Conservation (phyloP, 2,888 invertebrate species). For the Deilephila porcellus region DNA sequence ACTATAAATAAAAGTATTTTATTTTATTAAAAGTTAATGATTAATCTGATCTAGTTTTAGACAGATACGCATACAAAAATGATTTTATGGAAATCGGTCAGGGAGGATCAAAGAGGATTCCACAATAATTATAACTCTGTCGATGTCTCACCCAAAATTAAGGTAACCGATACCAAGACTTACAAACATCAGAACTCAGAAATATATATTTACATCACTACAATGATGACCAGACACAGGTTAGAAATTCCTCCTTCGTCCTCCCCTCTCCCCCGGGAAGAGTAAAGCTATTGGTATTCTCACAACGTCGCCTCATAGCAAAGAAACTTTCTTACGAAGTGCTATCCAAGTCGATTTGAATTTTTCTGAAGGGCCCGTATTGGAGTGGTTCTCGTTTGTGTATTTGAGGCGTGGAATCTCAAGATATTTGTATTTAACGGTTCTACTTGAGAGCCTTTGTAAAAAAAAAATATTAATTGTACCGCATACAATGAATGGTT, state of each 20-base stretch:
- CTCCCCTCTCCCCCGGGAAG: not conserved
- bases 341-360: conserved; percentile 9
- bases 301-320: not conserved
- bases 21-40: too few species aligned
- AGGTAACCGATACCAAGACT: too few species aligned
- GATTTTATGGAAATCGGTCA: too few species aligned
- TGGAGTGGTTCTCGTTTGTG: conserved; percentile 47
- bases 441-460: not conserved
- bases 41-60: too few species aligned
- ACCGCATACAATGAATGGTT: not conserved
- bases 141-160: too few species aligned
- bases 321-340: conserved; percentile 20
- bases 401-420: conserved; percentile 15
- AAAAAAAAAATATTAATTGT: not conserved
- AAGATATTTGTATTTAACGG: conserved; percentile 18
- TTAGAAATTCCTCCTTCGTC: not conserved
- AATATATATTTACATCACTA: not conserved
- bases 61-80: too few species aligned
- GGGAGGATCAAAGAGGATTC: too few species aligned
- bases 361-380: conserved; percentile 7
- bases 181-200: not conserved
- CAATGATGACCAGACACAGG: not conserved
- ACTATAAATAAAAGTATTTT: too few species aligned
- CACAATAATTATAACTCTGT: too few species aligned
- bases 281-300: conserved; percentile 11